phyloP scores from a whole-genome alignment of 2,888 invertebrate genomes.

The Eupithecia vulgata region DNA sequence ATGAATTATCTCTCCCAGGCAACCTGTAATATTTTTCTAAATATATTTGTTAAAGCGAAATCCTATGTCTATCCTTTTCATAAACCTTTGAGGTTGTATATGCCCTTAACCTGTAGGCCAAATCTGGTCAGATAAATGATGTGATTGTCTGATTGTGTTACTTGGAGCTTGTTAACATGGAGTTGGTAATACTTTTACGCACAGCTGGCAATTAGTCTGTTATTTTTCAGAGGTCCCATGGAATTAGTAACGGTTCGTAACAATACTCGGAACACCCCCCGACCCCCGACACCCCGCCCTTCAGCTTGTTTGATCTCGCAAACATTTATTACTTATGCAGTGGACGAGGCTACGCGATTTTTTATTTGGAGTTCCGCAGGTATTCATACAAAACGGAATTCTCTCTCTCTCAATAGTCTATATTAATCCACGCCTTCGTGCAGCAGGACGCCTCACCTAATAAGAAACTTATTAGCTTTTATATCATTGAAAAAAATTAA shows the following conservation, averaged over 20 bases:
- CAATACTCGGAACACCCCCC: slow-evolving; percentile 9
- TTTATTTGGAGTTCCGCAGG: not conserved
- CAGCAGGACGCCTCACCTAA: too few species aligned
- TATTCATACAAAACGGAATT: not conserved
- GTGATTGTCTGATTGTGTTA: not conserved
- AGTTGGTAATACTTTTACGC: not conserved
- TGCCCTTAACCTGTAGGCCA: too few species aligned
- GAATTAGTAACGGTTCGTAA: not conserved
- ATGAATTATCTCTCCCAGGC: not conserved
- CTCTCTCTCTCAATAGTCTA: too few species aligned
- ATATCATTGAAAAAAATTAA: too few species aligned
- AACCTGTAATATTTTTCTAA: too few species aligned
- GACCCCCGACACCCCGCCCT: too few species aligned
- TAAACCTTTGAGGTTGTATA: too few species aligned
- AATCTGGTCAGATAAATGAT: not conserved
- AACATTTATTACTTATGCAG: slow-evolving; percentile 22
- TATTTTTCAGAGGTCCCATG: slow-evolving; percentile 11
- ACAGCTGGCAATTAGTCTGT: not conserved
- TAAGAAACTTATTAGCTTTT: too few species aligned
- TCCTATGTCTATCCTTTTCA: too few species aligned
- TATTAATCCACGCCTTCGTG: too few species aligned
- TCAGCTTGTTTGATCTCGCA: slow-evolving; percentile 26
- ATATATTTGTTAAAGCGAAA: too few species aligned
- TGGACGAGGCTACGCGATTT: slow-evolving; percentile 10
- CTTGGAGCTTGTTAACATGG: not conserved